Percentiles rank a stretch among this genome's conserved stretches.
Evolutionary conservation across 2,113 vertebrate species (phyloP).

Genomic region (Nothocercus nigrocapillus): DNA sequence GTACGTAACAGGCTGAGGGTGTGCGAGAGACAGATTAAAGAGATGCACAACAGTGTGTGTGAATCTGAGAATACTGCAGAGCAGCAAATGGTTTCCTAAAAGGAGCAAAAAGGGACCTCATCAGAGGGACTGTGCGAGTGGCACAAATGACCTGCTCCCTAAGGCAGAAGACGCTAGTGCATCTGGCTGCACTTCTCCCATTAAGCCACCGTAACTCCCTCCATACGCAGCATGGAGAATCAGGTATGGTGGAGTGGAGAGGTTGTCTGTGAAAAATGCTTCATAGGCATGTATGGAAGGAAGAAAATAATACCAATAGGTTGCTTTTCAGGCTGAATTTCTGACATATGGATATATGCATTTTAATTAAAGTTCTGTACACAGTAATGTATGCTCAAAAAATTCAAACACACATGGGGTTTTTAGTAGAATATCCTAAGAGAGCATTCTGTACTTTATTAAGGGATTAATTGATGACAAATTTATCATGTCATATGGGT

Average conservation of each 20-base stretch:
- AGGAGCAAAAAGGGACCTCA: neutral
- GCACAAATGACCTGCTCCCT: neutral
- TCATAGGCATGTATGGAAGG: neutral
- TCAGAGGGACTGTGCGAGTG: neutral
- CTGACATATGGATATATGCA: neutral
- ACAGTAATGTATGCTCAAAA: neutral
- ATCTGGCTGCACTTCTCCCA: neutral
- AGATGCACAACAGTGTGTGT: neutral
- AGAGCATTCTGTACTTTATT: neutral
- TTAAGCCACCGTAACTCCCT: neutral
- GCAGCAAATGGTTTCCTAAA: neutral
- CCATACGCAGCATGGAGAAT: neutral
- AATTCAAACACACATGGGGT: neutral
- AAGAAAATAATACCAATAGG: neutral
- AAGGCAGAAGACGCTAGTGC: neutral
- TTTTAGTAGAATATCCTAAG: neutral
- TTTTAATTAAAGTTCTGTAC: neutral
- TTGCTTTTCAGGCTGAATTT: neutral
- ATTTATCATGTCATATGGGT: neutral
- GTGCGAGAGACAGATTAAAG: neutral
- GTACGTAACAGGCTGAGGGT: neutral
- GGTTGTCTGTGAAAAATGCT: neutral
- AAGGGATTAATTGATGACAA: conserved; percentile 14
- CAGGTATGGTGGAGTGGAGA: neutral
- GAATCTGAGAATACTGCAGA: neutral